Evolutionary conservation across 2,113 vertebrate genomes (phyloP).

Genomic region (Aviceda subcristata): DNA sequence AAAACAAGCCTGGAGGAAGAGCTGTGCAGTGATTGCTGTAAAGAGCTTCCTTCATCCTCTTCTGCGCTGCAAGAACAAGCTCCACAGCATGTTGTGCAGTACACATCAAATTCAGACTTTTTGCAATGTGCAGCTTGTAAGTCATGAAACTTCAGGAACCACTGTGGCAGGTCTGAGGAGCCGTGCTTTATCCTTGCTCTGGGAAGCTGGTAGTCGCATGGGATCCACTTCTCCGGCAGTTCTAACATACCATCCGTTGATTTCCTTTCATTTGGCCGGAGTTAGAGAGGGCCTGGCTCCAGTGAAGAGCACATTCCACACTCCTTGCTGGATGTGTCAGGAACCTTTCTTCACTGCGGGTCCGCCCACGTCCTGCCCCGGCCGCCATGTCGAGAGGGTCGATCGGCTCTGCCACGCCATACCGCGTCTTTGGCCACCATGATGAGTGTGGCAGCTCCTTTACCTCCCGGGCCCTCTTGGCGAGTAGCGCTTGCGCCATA

Average conservation of each 20-base stretch:
- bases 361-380: background rate
- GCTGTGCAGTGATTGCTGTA: background rate
- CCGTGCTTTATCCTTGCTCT: background rate
- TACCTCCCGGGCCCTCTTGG: rapidly evolving
- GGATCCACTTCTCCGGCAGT: background rate
- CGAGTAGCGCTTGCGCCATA: rapidly evolving
- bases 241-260: background rate
- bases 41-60: background rate
- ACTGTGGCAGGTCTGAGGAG: background rate
- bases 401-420: background rate
- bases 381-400: background rate
- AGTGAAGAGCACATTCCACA: background rate
- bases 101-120: background rate
- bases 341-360: background rate
- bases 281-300: background rate
- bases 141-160: background rate
- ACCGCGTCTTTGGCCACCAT: background rate
- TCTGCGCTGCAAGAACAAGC: background rate
- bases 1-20: background rate
- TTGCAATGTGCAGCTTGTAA: background rate
- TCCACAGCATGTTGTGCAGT: rapidly evolving
- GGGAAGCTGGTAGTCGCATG: background rate
- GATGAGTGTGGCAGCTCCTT: background rate
- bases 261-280: background rate
- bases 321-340: background rate